A percentile compares a stretch with the other conserved stretches of the same genome.
These are phyloP conservation scores for Rhyacophila brunnea DNA, from an alignment of 1,140 invertebrate genomes.

Conservation along the genomic window DNA sequence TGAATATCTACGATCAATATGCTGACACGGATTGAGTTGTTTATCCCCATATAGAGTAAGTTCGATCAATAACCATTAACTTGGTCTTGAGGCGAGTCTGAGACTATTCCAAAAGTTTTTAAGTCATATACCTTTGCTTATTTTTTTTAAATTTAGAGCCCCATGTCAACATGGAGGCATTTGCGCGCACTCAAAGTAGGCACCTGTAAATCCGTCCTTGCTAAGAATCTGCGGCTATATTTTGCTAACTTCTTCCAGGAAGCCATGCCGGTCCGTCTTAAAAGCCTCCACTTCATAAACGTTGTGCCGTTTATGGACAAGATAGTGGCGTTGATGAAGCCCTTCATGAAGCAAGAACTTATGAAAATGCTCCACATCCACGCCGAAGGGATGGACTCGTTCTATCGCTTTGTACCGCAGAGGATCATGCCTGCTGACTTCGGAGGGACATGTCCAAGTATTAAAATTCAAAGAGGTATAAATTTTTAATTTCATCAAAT, in stretches of 20 bases:
- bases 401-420: slow-evolving; percentile 48
- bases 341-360: slow-evolving; percentile 69
- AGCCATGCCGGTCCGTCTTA: slow-evolving; percentile 61
- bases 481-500: background rate
- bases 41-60: no score
- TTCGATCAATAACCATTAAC: no score
- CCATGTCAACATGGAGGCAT: no score
- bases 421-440: slow-evolving; percentile 57
- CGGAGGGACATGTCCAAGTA: slow-evolving; percentile 44
- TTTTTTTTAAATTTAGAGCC: no score
- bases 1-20: no score
- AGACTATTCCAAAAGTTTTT: no score
- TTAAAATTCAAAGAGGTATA: slow-evolving; percentile 37
- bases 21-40: no score
- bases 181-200: no score
- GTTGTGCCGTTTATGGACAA: slow-evolving; percentile 66
- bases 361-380: slow-evolving; percentile 58
- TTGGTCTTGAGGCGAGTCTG: no score
- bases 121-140: no score
- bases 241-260: slow-evolving; percentile 58
- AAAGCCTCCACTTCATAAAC: slow-evolving; percentile 67
- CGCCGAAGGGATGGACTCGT: slow-evolving; percentile 40
- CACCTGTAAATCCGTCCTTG: no score
- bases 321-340: slow-evolving; percentile 62
- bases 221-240: no score